phyloP scores from a whole-genome alignment of 1,140 invertebrate species.

The Bombus confusus region DNA sequence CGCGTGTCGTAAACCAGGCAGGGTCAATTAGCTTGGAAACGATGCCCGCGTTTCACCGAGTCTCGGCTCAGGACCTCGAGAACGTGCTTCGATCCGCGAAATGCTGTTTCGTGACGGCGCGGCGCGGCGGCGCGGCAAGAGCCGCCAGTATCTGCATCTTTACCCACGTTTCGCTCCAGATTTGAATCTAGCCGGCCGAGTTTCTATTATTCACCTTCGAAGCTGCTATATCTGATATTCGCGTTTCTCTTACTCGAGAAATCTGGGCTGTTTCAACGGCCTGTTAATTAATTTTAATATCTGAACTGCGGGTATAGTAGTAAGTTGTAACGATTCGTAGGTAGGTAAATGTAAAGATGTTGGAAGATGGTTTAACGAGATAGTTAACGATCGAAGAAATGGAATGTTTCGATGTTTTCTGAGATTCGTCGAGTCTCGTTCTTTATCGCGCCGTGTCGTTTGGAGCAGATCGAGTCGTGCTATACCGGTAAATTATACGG shows the following conservation, averaged over 20 bases:
- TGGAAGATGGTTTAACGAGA: neutral
- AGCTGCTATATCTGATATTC: neutral
- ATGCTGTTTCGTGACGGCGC: neutral
- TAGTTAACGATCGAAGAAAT: too few relatives aligned
- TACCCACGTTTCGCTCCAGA: neutral
- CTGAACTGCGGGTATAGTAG: neutral
- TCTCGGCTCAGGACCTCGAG: constrained; percentile 10
- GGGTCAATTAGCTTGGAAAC: constrained; percentile 60
- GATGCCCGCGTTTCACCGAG: constrained; percentile 30
- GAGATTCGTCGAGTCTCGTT: neutral
- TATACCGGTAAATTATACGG: too few relatives aligned
- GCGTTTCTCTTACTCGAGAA: neutral
- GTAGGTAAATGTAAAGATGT: neutral
- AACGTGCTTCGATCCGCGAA: neutral
- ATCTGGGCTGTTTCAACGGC: neutral
- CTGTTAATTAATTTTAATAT: neutral
- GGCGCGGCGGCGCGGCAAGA: neutral
- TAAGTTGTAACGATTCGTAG: too few relatives aligned
- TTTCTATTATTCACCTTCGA: constrained; percentile 8
- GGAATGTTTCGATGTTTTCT: too few relatives aligned
- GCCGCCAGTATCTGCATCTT: neutral
- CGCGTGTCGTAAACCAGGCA: constrained; percentile 60
- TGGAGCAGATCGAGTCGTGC: too few relatives aligned
- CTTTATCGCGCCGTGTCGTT: neutral
- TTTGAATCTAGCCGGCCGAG: neutral